Percentiles rank a stretch among this genome's conserved stretches.
Evolutionary conservation across 92 coral and sea anemone species (phyloP).

Genomic region (Bergia sp.): DNA sequence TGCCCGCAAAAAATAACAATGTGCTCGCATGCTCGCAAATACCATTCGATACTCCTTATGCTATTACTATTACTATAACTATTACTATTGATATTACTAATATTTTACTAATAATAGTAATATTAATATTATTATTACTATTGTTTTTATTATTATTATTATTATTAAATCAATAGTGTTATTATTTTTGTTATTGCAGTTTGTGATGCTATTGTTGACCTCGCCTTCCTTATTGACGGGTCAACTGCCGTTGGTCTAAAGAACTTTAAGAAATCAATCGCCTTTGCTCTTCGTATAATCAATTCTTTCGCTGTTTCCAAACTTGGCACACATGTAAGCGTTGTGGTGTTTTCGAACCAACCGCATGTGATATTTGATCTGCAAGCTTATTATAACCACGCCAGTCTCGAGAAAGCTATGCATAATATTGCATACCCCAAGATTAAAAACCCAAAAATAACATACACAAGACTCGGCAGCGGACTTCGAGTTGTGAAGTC

Average conservation of each 20-base stretch:
- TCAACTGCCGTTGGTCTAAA: conserved; percentile 76
- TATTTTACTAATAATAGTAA: too few species aligned
- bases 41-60: too few species aligned
- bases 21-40: too few species aligned
- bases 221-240: conserved; percentile 91
- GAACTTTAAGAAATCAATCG: conserved; percentile 70
- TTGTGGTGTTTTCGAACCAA: conserved; percentile 65
- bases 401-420: conserved; percentile 37
- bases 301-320: conserved; percentile 73
- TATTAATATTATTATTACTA: too few species aligned
- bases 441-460: background rate
- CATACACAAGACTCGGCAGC: conserved; percentile 12
- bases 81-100: too few species aligned
- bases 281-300: conserved; percentile 61
- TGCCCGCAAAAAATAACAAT: too few species aligned
- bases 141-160: too few species aligned
- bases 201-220: conserved; percentile 76
- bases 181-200: background rate
- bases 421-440: conserved; percentile 4
- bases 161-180: too few species aligned
- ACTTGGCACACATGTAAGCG: conserved; percentile 65
- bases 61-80: too few species aligned
- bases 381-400: conserved; percentile 28
- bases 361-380: conserved; percentile 79
- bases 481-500: background rate